Evolutionary conservation across 2,797 vertebrate species (phyloP), one percentile per base, ranked within the genome.

Genomic region (Orientallactaga sibirica): DNA sequence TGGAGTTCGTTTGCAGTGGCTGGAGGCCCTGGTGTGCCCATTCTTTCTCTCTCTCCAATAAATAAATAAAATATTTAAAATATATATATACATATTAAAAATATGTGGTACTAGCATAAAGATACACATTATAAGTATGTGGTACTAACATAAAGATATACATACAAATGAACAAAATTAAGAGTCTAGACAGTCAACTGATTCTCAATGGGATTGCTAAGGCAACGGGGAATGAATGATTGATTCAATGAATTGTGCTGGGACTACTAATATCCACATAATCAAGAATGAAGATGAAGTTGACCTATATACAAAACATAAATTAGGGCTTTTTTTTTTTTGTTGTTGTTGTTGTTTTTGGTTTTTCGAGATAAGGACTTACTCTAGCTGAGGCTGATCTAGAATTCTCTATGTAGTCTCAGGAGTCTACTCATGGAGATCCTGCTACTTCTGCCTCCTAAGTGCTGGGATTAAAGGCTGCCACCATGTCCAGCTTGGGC

Each of bases 201-300:
- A 94, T 90, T 73, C 43, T 83, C 33, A 73, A 14, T 27, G 52
- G 61, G 48, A 88, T 67, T 76, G 41, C 33, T 78, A 74, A 81
- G 71, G 88, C 4, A 77, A 90, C 16, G 73, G n/a, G 7, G 93
- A 81, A 52, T 55, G 19, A 85, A 92, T 18, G 78, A 84, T n/a
- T 29, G 43, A 92, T 78, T 86, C 41, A 78, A 75, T 18, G 67
- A 90, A 82, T 14, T 90, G 58, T 70, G 71, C 33, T 61, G 24
- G 33, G 33, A 75, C 78, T 76, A 88, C 29, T 78, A 48, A 73
- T n/a, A 81, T 43, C 55, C 41, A 85, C n/a, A 82, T 33, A 73
- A 58, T 76, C 70, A 88, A 70, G 41, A 86, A 70, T 48, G 52
- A 94, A 73, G 37, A 7, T 48, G 64, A 90, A 81, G 10, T 24